Base-by-base conservation (phyloP, 2,113 vertebrate species). In the Melanostigma gelatinosum region DNA sequence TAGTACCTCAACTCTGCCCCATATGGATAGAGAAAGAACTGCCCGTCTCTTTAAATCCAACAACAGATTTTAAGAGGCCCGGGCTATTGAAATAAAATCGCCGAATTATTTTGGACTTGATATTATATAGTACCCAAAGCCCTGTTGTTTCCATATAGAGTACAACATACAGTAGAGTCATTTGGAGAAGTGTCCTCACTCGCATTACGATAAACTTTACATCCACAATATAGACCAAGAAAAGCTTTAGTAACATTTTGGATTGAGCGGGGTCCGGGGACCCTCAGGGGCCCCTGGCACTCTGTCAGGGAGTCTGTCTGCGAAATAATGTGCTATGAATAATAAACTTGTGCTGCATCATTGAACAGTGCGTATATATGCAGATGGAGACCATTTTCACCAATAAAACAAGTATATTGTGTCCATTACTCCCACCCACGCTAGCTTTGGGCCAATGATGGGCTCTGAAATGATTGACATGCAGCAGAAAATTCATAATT, bases 71-170 rank as follows among this genome's bases (percentile, higher is more conserved):
- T 4, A 42, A 0, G 63, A 24, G 27, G 22, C 5, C 40, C 48
- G 9, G 29, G 13, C 1, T 4, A 48, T 18, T 32, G 58, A 58
- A 24, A 46, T 46, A 10, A 34, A 46, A 58, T 34, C 46, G 11
- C 3, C 2, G 18, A 34, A 34, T n/a, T 57, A 34, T 24, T 18
- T 58, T 24, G n/a, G 68, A 57, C 36, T 16, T 54, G 15, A 58
- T 29, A 32, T 29, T 27, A n/a, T 27, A n/a, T 46, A 9, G 6
- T 22, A 11, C 16, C 10, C 40, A 2, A 70, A 24, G 15, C 22
- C n/a, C 6, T 54, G 46, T 42, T 70, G 57, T 52, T 78, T 62
- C n/a, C 55, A 70, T n/a, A 40, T 52, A 16, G 57, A 60, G 40
- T 24, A 60, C 29, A 68, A 36, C 4, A 60, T 20, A 22, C 72